These are phyloP conservation scores for Chelon auratus DNA, from an alignment of 2,797 vertebrate species.

Conservation along the genomic window DNA sequence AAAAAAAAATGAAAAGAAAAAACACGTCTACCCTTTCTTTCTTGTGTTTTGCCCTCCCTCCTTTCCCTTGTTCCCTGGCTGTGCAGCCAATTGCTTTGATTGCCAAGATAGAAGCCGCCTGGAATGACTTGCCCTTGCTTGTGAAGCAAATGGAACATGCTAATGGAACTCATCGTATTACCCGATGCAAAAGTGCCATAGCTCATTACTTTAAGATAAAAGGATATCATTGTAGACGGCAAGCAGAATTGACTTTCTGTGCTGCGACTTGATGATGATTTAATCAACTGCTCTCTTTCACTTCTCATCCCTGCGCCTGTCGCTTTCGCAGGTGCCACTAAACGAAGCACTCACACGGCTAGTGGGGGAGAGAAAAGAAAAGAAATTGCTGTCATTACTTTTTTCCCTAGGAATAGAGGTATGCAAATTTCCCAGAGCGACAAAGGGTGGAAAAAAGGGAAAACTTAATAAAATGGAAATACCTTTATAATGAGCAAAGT, in stretches of 20 bases:
- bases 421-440: constrained; percentile 94
- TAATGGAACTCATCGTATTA: constrained; percentile 99
- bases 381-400: constrained; percentile 99
- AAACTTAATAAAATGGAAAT: constrained; percentile 85
- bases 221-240: constrained; percentile 99
- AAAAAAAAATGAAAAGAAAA: constrained; percentile 60
- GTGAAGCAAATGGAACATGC: constrained; percentile 99
- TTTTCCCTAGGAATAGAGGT: constrained; percentile 89
- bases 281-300: constrained; percentile 99
- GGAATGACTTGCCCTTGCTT: constrained; percentile 98
- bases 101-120: constrained; percentile 93
- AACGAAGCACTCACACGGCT: constrained; percentile 94
- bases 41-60: constrained; percentile 58
- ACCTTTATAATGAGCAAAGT: constrained; percentile 93
- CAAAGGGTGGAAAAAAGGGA: constrained; percentile 81
- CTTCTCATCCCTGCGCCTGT: constrained; percentile 97
- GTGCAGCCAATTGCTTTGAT: constrained; percentile 98
- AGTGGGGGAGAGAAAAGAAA: constrained; percentile 83
- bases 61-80: constrained; percentile 83
- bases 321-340: constrained; percentile 97
- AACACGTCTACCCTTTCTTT: constrained; percentile 82
- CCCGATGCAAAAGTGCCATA: constrained; percentile 99
- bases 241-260: constrained; percentile 99
- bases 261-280: constrained; percentile 99
- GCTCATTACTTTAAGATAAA: constrained; percentile 99